Evolutionary conservation across 1,140 invertebrate genomes (phyloP).

Genomic region (Saccostrea glomerata): DNA sequence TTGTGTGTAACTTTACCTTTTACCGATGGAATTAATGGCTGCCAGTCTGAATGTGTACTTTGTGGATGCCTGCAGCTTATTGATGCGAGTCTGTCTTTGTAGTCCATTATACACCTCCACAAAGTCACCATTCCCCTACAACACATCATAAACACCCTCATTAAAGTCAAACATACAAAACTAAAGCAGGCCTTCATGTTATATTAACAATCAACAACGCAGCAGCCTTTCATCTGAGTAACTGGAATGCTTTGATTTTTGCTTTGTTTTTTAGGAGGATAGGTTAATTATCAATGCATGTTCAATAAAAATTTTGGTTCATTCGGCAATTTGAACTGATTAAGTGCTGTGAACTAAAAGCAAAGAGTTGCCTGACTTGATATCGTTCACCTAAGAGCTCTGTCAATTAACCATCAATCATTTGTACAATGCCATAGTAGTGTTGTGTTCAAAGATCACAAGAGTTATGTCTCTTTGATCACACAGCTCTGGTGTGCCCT

Average conservation of each 20-base stretch:
- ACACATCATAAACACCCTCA: conserved; percentile 29
- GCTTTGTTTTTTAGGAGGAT: not conserved
- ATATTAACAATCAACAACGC: not conserved
- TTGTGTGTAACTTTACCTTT: conserved; percentile 78
- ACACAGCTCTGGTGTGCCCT: not conserved
- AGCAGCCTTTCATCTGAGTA: not conserved
- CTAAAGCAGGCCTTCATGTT: not conserved
- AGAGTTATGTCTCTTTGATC: conserved; percentile 31
- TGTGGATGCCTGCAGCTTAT: conserved; percentile 87
- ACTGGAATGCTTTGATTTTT: not conserved
- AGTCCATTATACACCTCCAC: conserved; percentile 85
- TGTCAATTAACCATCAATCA: conserved; percentile 25
- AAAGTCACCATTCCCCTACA: conserved; percentile 80
- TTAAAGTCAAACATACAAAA: not conserved
- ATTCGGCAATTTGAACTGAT: conserved; percentile 1
- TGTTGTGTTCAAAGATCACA: not conserved
- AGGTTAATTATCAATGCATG: conserved; percentile 12
- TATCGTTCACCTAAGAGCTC: not conserved
- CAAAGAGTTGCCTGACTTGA: conserved; percentile 12
- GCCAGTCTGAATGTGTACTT: conserved; percentile 89
- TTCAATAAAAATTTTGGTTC: not conserved
- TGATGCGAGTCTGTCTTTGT: conserved; percentile 86
- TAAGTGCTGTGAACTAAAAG: not conserved
- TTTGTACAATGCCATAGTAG: conserved; percentile 1
- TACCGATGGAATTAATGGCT: conserved; percentile 89